Base-by-base conservation (phyloP, 2,797 vertebrate genomes). In the Cottoperca gobio region DNA sequence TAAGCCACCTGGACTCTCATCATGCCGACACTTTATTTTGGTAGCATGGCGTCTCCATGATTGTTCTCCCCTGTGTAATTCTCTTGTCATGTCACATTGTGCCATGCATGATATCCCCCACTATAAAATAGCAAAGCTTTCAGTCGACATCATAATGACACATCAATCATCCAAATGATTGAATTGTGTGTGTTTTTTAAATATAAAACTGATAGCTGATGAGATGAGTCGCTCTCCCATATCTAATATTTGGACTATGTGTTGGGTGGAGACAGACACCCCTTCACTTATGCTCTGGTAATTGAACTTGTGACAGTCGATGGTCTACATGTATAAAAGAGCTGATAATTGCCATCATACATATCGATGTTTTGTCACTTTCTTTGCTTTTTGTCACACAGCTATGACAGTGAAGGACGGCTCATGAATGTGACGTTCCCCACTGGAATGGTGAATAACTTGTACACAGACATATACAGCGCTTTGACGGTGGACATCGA, bases 371-470 rank as follows among this genome's bases (percentile, higher is more conserved):
- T 59, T 80, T 87, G 75, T 83, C 80, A 53, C 74, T 79, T 53
- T 24, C 61, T 70, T 52, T 52, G 75, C 71, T 40, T 63, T 86
- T 73, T 84, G 86, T 81, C 85, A 50, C 87, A 67, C 87, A 99
- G 98, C 93, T 99, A 99, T 0, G 98, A 99, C 95, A 96, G 96
- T 1, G 98, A 99, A 86, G 98, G 98, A 12, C 96, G 96, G 71
- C 95, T 99, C 69, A 98, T 98, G 81, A 99, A 99, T 0, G 98
- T 99, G 72, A 99, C 98, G 0, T 99, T 99, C 87, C 98, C 98
- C 52, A 98, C 97, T 0, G 98, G 98, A 48, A 96, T 97, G 81
- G 96, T 99, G 89, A 97, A 97, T 49, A 99, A 96, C 91, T 92
- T 99, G 86, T 97, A 98, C 2, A 95, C 97, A 1, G 98, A 99